phyloP scores from a whole-genome alignment of 2,113 vertebrate species.

The Aegypius monachus region DNA sequence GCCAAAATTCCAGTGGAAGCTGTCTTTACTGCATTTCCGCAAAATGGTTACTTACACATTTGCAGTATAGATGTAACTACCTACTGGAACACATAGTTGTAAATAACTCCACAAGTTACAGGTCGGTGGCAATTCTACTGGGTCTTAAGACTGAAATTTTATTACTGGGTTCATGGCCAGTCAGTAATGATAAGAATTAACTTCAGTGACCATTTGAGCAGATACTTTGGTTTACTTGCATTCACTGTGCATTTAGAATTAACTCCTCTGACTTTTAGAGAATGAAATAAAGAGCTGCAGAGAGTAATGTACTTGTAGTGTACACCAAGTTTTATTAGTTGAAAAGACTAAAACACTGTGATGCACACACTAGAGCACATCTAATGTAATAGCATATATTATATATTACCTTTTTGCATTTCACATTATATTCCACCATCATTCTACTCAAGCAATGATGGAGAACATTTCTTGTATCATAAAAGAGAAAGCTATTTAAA shows the following conservation, averaged over 20 bases:
- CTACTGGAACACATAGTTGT: neutral
- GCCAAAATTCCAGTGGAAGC: neutral
- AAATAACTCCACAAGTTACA: neutral
- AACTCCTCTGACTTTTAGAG: neutral
- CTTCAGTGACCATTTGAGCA: neutral
- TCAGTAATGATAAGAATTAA: neutral
- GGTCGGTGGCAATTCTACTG: neutral
- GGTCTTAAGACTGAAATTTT: neutral
- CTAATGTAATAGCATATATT: neutral
- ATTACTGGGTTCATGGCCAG: neutral
- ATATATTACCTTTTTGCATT: neutral
- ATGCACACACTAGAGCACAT: neutral
- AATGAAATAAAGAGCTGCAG: neutral
- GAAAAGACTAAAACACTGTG: neutral
- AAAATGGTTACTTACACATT: neutral
- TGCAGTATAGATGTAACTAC: neutral
- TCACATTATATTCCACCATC: neutral
- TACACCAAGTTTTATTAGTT: neutral
- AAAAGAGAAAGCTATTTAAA: neutral
- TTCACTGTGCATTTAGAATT: neutral
- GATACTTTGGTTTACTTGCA: neutral
- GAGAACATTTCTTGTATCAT: neutral
- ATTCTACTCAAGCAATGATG: neutral
- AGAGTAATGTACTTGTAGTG: neutral
- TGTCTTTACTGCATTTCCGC: neutral